Percentiles rank a stretch among this genome's conserved stretches.
Evolutionary conservation across 2,888 invertebrate genomes (phyloP).

Genomic region (Caenorhabditis virilis): DNA sequence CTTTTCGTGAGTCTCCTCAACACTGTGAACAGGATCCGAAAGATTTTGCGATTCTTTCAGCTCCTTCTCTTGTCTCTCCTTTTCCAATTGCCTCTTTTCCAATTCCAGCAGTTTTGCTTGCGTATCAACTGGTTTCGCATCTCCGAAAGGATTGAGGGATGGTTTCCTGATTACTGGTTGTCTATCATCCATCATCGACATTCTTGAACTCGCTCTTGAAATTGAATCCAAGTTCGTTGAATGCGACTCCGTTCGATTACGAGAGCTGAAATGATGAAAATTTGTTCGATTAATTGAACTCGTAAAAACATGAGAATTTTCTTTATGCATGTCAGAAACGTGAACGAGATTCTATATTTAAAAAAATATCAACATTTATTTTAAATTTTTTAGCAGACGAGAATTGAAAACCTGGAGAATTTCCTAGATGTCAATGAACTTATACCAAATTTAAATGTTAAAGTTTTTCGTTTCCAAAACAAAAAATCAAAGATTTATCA

Average conservation of each 20-base stretch:
- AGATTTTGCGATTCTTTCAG: not conserved
- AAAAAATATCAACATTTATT: not conserved
- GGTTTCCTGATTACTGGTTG: slow-evolving; percentile 3
- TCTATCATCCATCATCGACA: slow-evolving; percentile 10
- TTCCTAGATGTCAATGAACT: not conserved
- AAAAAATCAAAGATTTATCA: no score
- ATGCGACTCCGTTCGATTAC: slow-evolving; percentile 29
- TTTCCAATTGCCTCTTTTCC: slow-evolving; percentile 25
- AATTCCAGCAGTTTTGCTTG: slow-evolving; percentile 24
- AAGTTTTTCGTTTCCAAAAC: not conserved
- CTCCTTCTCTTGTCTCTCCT: slow-evolving; percentile 8
- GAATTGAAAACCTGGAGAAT: not conserved
- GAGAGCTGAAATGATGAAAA: slow-evolving; percentile 6
- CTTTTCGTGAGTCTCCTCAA: not conserved
- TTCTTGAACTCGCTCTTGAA: slow-evolving; percentile 23
- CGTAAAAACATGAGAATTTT: not conserved
- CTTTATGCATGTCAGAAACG: no score
- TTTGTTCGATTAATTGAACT: not conserved
- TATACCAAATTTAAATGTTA: not conserved
- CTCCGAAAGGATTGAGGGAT: slow-evolving; percentile 36
- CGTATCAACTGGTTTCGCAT: slow-evolving; percentile 41
- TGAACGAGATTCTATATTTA: not conserved
- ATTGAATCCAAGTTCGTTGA: slow-evolving; percentile 16
- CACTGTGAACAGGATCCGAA: not conserved
- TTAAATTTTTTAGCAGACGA: not conserved